These are phyloP conservation scores for Lepidotrigona ventralis DNA, from an alignment of 1,140 invertebrate species.

Conservation along the genomic window DNA sequence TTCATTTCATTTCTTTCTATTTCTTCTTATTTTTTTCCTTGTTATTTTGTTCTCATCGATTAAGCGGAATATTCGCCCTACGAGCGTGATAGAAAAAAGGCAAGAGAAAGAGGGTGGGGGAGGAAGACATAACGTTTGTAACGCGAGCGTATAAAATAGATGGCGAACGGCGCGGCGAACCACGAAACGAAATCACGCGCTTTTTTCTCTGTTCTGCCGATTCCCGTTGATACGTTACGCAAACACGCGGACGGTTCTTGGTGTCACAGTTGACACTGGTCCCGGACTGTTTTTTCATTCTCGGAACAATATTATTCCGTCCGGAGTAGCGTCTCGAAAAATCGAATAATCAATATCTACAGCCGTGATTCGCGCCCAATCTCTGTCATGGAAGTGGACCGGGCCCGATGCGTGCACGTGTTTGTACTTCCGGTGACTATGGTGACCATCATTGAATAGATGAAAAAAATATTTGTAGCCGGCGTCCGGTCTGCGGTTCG, in stretches of 20 bases:
- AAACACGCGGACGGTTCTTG: constrained; percentile 2
- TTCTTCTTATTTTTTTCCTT: not conserved
- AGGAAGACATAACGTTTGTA: not conserved
- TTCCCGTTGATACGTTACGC: constrained; percentile 3
- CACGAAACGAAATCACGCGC: constrained; percentile 14
- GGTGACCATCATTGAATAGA: constrained; percentile 33
- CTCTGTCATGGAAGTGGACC: constrained; percentile 54
- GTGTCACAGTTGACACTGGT: constrained; percentile 19
- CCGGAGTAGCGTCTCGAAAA: constrained; percentile 32
- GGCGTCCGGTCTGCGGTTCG: too few relatives aligned
- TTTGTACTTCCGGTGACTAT: constrained; percentile 24
- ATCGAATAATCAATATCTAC: constrained; percentile 56
- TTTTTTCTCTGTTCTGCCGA: not conserved
- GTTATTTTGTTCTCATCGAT: not conserved
- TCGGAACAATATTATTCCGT: constrained; percentile 34
- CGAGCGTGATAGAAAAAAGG: not conserved
- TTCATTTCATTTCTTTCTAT: not conserved
- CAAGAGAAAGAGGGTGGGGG: too few relatives aligned
- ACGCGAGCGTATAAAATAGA: not conserved
- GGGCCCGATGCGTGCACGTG: not conserved
- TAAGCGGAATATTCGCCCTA: constrained; percentile 20
- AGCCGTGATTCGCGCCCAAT: constrained; percentile 46
- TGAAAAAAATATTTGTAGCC: constrained; percentile 40
- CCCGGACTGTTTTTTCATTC: constrained; percentile 25
- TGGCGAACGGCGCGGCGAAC: not conserved